Conservation (phyloP, 2,113 vertebrate genomes). For the Colaptes auratus region DNA sequence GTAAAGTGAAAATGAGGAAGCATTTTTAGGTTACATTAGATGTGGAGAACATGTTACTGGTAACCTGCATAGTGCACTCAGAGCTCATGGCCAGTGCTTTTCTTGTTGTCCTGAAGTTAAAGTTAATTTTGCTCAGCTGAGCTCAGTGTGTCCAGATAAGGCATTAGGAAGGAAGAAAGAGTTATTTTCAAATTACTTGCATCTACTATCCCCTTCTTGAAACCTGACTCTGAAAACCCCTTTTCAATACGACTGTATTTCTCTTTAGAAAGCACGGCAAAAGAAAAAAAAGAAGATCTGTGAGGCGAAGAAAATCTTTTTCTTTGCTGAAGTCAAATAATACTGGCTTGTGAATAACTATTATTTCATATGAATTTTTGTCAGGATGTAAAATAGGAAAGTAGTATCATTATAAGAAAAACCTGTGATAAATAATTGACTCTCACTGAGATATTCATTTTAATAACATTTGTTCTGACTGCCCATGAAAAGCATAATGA, state of each 20-base stretch:
- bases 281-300: background rate
- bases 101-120: background rate
- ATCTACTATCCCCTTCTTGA: background rate
- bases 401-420: constrained; percentile 60
- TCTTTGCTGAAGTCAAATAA: constrained; percentile 5
- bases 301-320: constrained; percentile 5
- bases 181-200: background rate
- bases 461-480: constrained; percentile 62
- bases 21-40: background rate
- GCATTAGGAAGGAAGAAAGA: background rate
- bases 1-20: background rate
- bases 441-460: constrained; percentile 61
- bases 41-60: rapidly evolving
- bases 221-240: background rate
- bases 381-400: constrained; percentile 48
- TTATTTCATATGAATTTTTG: constrained; percentile 44
- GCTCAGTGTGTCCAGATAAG: background rate
- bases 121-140: background rate
- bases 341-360: constrained; percentile 16
- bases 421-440: constrained; percentile 68
- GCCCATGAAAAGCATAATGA: constrained; percentile 52
- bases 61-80: background rate
- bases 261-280: background rate
- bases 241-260: background rate
- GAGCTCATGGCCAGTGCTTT: background rate